Percentiles rank a stretch among this genome's conserved stretches.
phyloP scores from a whole-genome alignment of 37 sponge, comb jelly and placozoan species.

The Petrosia ficiformis region DNA sequence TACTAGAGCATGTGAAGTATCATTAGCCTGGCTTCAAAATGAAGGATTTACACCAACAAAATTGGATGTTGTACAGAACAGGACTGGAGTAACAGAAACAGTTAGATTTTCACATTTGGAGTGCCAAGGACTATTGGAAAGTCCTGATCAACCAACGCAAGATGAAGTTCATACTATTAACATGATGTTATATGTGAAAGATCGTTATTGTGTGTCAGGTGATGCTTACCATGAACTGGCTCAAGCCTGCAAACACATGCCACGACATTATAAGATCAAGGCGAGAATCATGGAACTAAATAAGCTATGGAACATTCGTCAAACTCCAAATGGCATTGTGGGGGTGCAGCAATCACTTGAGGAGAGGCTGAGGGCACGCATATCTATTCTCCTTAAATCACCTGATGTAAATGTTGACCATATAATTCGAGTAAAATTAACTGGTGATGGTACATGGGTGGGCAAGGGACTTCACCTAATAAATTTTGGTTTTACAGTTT shows the following conservation, averaged over 20 bases:
- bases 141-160: background rate
- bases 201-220: conserved; percentile 1
- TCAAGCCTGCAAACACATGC: background rate
- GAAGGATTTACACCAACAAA: no score
- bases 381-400: background rate
- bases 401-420: background rate
- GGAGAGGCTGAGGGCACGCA: conserved; percentile 7
- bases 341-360: conserved; percentile 42
- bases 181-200: conserved; percentile 10
- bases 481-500: conserved; percentile 22
- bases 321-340: conserved; percentile 12
- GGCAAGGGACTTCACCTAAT: conserved; percentile 15
- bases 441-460: conserved; percentile 44
- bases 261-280: conserved; percentile 10
- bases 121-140: no score
- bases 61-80: no score
- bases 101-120: no score
- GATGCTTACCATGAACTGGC: conserved; percentile 26
- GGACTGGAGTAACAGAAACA: no score
- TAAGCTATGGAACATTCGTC: background rate
- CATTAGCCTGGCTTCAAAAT: no score
- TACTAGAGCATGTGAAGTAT: no score
- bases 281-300: background rate
- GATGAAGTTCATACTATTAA: background rate
- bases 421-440: conserved; percentile 19